These are phyloP conservation scores for Xenopus laevis DNA, from an alignment of 2,113 vertebrate genomes.

Conservation along the genomic window DNA sequence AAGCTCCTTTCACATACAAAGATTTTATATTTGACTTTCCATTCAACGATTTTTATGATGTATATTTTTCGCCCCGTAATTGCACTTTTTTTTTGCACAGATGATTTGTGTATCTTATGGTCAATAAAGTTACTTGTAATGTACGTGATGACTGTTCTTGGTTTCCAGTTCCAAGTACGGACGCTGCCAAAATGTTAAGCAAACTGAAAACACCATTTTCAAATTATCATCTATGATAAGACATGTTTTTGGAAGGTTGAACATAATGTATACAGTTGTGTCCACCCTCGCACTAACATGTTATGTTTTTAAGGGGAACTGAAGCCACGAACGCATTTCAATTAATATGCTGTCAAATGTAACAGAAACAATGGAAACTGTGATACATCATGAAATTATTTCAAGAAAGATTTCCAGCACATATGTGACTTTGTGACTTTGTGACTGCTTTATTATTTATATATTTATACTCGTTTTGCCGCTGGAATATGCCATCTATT, in stretches of 20 bases:
- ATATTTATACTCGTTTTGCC: too few relatives aligned
- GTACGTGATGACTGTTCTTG: slow-evolving; percentile 8
- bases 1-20: slow-evolving; percentile 15
- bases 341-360: background rate
- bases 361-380: too few relatives aligned
- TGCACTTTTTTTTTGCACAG: slow-evolving; percentile 16
- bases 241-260: background rate
- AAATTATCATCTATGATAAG: slow-evolving; percentile 21
- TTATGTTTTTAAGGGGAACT: background rate
- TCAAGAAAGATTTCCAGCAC: background rate
- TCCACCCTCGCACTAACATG: too few relatives aligned
- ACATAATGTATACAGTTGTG: background rate
- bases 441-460: too few relatives aligned
- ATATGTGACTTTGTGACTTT: too few relatives aligned
- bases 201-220: slow-evolving; percentile 21
- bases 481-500: too few relatives aligned
- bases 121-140: slow-evolving; percentile 9
- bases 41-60: slow-evolving; percentile 27
- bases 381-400: background rate
- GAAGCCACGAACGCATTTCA: background rate
- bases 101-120: slow-evolving; percentile 27
- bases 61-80: slow-evolving; percentile 30
- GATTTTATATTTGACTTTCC: slow-evolving; percentile 33
- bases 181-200: slow-evolving; percentile 1
- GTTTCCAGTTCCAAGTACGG: slow-evolving; percentile 19